phyloP scores from a whole-genome alignment of 1,140 invertebrate genomes.

The Zaprionus camerounensis region DNA sequence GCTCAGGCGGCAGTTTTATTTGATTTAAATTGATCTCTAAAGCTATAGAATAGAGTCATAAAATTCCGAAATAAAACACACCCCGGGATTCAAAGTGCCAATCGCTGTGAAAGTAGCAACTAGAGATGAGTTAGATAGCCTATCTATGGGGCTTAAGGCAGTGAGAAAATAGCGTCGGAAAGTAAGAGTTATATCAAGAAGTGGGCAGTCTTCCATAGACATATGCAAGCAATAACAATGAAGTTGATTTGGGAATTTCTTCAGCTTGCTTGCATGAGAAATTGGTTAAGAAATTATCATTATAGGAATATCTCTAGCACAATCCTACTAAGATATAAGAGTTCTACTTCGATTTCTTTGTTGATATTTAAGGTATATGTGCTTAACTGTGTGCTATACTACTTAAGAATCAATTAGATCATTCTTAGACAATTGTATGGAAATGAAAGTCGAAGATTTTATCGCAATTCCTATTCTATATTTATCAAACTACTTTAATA shows the following conservation, averaged over 20 bases:
- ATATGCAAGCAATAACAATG: background rate
- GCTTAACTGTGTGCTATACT: too few species aligned
- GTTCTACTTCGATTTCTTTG: too few species aligned
- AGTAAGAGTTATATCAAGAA: constrained; percentile 1
- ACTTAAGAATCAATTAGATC: too few species aligned
- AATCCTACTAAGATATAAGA: too few species aligned
- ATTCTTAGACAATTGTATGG: too few species aligned
- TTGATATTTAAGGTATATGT: too few species aligned
- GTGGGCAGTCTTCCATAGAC: background rate
- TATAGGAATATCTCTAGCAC: background rate
- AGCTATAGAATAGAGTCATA: constrained; percentile 45
- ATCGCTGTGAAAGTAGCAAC: constrained; percentile 16
- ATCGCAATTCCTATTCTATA: too few species aligned
- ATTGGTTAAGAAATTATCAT: background rate
- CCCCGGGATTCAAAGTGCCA: constrained; percentile 18
- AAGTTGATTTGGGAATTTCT: background rate
- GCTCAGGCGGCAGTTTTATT: constrained; percentile 60
- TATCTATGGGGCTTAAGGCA: background rate
- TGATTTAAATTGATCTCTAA: constrained; percentile 80
- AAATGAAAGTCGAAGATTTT: too few species aligned
- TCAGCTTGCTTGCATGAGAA: background rate
- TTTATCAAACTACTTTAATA: too few species aligned
- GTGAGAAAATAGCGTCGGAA: background rate
- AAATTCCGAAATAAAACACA: constrained; percentile 38
- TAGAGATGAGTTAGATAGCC: background rate